A percentile compares a stretch with the other conserved stretches of the same genome.
phyloP scores from a whole-genome alignment of 1,140 invertebrate genomes.

The Apocrypta bakeri region DNA sequence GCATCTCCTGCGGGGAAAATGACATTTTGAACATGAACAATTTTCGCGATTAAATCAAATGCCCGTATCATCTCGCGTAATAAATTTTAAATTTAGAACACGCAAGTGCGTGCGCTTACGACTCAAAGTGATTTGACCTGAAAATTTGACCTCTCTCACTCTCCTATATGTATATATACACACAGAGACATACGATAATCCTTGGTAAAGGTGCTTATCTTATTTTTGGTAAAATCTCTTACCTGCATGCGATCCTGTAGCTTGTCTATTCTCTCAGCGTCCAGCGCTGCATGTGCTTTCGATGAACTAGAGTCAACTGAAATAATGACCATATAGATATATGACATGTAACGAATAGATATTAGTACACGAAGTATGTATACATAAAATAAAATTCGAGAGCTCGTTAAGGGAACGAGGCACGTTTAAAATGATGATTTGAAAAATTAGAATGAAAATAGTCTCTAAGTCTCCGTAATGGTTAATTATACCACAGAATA shows the following conservation, averaged over 20 bases:
- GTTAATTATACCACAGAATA: too few relatives aligned
- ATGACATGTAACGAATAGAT: too few relatives aligned
- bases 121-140: not conserved
- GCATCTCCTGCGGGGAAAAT: constrained; percentile 55
- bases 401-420: too few relatives aligned
- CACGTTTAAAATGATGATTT: too few relatives aligned
- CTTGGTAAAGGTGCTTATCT: too few relatives aligned
- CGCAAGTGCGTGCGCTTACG: not conserved
- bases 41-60: not conserved
- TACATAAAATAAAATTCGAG: too few relatives aligned
- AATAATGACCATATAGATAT: not conserved
- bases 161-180: too few relatives aligned
- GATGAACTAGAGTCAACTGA: not conserved
- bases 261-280: constrained; percentile 13
- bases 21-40: not conserved
- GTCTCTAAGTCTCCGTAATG: too few relatives aligned
- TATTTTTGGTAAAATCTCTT: too few relatives aligned
- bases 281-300: not conserved
- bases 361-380: too few relatives aligned
- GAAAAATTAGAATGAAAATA: too few relatives aligned
- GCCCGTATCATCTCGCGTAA: not conserved
- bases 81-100: not conserved
- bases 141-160: not conserved
- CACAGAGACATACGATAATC: too few relatives aligned
- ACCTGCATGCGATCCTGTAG: constrained; percentile 49